phyloP scores from a whole-genome alignment of 1,140 invertebrate species.

The Apocrypta bakeri region DNA sequence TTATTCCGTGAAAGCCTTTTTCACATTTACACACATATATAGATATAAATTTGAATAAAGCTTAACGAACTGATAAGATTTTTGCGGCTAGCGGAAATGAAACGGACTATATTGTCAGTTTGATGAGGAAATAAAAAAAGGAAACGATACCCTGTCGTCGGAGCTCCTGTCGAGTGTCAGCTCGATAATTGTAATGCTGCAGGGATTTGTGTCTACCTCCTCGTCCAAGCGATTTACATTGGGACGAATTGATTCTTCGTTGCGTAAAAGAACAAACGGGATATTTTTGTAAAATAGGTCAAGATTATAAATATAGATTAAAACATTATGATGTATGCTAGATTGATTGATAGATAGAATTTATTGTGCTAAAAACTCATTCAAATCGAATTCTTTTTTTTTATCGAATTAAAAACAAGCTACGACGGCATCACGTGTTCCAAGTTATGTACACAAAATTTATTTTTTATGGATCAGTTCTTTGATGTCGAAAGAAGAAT shows the following conservation, averaged over 20 bases:
- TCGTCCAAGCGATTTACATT: not conserved
- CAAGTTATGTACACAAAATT: too few species aligned
- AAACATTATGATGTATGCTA: not conserved
- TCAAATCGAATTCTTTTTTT: too few species aligned
- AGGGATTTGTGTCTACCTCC: not conserved
- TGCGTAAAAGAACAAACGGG: not conserved
- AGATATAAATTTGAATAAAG: too few species aligned
- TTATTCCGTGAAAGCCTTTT: not conserved
- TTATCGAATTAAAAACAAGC: too few species aligned
- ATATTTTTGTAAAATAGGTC: not conserved
- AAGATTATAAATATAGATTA: not conserved
- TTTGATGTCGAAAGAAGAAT: too few species aligned
- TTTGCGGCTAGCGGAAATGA: not conserved
- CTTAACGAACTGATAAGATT: not conserved
- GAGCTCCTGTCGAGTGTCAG: not conserved
- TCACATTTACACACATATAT: not conserved
- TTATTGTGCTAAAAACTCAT: too few species aligned
- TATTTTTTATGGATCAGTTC: too few species aligned
- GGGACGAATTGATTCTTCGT: not conserved
- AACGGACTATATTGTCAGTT: not conserved
- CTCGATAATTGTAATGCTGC: not conserved
- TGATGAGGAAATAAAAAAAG: not conserved
- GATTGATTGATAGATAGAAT: not conserved
- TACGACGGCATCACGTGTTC: too few species aligned
- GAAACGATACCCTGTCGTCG: not conserved